A percentile compares a stretch with the other conserved stretches of the same genome.
Evolutionary conservation across 2,888 invertebrate species (phyloP).

Genomic region (Drosophila suboccidentalis): DNA sequence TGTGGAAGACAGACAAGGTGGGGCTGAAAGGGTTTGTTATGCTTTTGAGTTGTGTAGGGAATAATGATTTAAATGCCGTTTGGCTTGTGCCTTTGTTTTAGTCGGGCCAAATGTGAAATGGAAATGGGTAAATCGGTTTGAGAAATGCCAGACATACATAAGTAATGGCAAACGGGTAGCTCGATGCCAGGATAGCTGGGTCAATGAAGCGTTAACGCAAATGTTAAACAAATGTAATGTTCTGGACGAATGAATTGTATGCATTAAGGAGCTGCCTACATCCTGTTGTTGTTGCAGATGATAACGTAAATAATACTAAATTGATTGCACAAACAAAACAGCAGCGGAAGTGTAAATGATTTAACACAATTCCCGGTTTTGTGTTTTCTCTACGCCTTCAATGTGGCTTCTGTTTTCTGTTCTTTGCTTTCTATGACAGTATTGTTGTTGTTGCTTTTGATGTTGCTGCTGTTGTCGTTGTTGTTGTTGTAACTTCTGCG

Average conservation of each 20-base stretch:
- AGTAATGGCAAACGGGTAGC: constrained; percentile 52
- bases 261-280: constrained; percentile 50
- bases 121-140: constrained; percentile 37
- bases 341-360: constrained; percentile 79
- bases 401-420: constrained; percentile 38
- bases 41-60: constrained; percentile 50
- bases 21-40: constrained; percentile 32
- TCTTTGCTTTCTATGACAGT: constrained; percentile 15
- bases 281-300: constrained; percentile 47
- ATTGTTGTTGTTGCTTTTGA: constrained; percentile 3
- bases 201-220: constrained; percentile 80
- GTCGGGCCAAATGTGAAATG: constrained; percentile 12
- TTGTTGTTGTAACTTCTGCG: constrained; percentile 19
- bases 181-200: constrained; percentile 41
- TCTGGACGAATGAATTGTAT: constrained; percentile 78
- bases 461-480: not conserved
- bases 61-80: constrained; percentile 81
- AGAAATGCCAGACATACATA: constrained; percentile 65
- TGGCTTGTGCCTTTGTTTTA: constrained; percentile 37
- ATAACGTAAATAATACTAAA: constrained; percentile 81
- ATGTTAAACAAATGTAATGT: constrained; percentile 83
- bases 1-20: not conserved
- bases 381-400: constrained; percentile 34
- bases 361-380: constrained; percentile 73
- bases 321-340: constrained; percentile 81